Evolutionary conservation across 2,888 invertebrate species (phyloP).

Genomic region (Eupithecia tripunctaria): DNA sequence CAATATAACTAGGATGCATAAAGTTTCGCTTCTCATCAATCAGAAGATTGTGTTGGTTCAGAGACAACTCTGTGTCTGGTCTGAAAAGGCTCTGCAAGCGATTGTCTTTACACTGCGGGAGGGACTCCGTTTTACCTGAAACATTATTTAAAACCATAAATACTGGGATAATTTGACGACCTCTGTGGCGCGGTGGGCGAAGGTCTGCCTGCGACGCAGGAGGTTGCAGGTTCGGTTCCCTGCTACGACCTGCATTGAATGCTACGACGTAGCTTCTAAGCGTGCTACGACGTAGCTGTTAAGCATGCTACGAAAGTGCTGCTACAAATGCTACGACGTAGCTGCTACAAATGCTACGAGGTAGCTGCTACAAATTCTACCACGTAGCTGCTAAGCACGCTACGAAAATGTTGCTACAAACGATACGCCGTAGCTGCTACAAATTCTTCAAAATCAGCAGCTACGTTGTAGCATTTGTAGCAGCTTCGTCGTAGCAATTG

Average conservation of each 20-base stretch:
- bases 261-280: background rate
- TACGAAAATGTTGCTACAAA: too few species aligned
- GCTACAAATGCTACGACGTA: background rate
- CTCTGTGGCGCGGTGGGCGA: too few species aligned
- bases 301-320: background rate
- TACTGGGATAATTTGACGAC: too few species aligned
- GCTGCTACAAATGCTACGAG: too few species aligned
- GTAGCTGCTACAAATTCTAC: background rate
- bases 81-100: constrained; percentile 75
- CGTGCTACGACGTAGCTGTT: background rate
- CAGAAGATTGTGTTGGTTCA: constrained; percentile 74
- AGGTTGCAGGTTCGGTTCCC: too few species aligned
- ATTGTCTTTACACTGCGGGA: constrained; percentile 59
- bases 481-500: too few species aligned
- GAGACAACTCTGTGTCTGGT: constrained; percentile 63
- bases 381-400: background rate
- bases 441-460: too few species aligned
- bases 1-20: constrained; percentile 74
- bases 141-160: background rate
- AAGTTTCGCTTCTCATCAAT: constrained; percentile 70
- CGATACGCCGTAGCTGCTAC: too few species aligned
- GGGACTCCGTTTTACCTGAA: constrained; percentile 62
- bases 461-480: too few species aligned
- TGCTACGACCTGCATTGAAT: too few species aligned
- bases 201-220: too few species aligned